phyloP scores from a whole-genome alignment of 35 echinoderm and acorn worm species.

The Eucidaris tribuloides region DNA sequence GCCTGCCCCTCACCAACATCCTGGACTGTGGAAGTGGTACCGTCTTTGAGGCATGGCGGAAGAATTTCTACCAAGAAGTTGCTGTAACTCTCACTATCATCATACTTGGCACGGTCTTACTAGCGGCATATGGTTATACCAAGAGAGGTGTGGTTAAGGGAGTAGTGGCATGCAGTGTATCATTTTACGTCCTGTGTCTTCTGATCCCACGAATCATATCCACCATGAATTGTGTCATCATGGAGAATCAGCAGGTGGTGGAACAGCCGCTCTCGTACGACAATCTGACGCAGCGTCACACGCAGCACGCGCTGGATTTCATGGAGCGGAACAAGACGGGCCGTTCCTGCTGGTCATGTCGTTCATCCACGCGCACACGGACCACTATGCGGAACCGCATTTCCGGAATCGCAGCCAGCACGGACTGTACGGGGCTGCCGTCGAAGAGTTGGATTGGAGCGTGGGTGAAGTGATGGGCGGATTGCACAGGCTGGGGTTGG shows the following conservation, averaged over 20 bases:
- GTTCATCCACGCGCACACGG: constrained; percentile 73
- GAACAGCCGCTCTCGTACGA: constrained; percentile 84
- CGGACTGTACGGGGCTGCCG: constrained; percentile 77
- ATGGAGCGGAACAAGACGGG: constrained; percentile 69
- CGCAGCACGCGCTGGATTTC: constrained; percentile 71
- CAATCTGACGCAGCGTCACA: constrained; percentile 73
- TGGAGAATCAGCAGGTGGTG: constrained; percentile 90
- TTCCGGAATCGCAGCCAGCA: constrained; percentile 66
- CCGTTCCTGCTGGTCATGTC: constrained; percentile 82
- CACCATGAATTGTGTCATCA: constrained; percentile 92
- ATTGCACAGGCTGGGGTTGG: constrained; percentile 68
- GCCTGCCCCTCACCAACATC: constrained; percentile 90
- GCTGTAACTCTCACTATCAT: constrained; percentile 39
- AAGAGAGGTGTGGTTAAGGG: constrained; percentile 39
- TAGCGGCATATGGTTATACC: constrained; percentile 4
- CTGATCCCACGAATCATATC: constrained; percentile 43
- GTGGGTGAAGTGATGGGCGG: constrained; percentile 68
- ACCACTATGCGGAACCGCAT: constrained; percentile 63
- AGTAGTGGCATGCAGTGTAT: constrained; percentile 28
- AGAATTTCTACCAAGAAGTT: constrained; percentile 69
- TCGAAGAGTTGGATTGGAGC: constrained; percentile 96
- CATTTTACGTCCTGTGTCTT: constrained; percentile 2
- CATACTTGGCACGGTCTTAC: constrained; percentile 24
- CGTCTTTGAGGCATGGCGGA: constrained; percentile 71
- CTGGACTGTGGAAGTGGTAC: constrained; percentile 79